Conservation (phyloP, 2,797 vertebrate species). For the Onychomys arenicola region DNA sequence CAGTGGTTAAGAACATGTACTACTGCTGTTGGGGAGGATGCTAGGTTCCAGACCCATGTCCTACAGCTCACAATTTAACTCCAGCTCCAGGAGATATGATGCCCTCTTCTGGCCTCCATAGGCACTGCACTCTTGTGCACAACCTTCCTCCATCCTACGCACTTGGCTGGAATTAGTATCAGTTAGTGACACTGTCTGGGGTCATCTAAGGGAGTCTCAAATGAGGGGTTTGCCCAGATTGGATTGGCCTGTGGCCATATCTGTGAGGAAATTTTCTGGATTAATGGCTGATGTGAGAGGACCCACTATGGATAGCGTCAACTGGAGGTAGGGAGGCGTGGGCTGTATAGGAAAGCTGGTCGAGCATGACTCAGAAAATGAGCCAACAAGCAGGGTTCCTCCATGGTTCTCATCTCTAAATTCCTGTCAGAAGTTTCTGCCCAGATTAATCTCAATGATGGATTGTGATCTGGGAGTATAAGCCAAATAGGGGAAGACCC, state of each 20-base stretch:
- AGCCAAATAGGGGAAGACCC: background rate
- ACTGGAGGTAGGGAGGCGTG: background rate
- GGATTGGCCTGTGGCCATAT: background rate
- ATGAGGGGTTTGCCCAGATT: background rate
- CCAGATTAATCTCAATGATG: background rate
- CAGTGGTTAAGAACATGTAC: background rate
- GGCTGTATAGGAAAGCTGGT: background rate
- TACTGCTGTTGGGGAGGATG: background rate
- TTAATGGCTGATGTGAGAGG: background rate
- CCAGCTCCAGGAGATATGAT: background rate
- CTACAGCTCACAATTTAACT: background rate
- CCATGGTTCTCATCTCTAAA: background rate
- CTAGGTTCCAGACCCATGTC: background rate
- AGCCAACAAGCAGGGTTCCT: background rate
- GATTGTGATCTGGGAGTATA: background rate
- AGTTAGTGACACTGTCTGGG: background rate
- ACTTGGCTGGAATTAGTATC: background rate
- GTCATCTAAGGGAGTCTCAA: background rate
- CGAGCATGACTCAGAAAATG: background rate
- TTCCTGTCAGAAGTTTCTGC: background rate
- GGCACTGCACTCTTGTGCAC: background rate
- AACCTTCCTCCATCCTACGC: too few species aligned
- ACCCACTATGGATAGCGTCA: background rate
- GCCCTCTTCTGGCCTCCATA: background rate
- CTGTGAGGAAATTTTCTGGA: background rate